These are phyloP conservation scores for Hetaerina titia DNA, from an alignment of 2,888 invertebrate genomes.

Conservation along the genomic window DNA sequence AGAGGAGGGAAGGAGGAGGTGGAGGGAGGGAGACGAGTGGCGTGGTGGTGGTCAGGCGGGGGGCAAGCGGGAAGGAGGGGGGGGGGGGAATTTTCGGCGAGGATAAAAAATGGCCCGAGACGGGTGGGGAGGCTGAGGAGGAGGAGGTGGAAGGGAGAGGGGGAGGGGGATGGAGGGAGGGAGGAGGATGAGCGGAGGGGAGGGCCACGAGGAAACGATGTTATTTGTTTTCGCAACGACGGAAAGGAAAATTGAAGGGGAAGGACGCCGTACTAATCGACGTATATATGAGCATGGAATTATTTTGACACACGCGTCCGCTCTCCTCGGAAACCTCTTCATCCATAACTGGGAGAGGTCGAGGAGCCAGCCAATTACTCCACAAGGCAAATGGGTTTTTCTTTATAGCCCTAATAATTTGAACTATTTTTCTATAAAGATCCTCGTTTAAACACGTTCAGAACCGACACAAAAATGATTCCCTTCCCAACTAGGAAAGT, in stretches of 20 bases:
- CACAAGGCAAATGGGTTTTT: background rate
- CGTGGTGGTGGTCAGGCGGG: background rate
- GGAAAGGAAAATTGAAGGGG: conserved; percentile 20
- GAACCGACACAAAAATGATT: too few species aligned
- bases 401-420: background rate
- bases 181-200: background rate
- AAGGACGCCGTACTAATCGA: background rate
- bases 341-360: background rate
- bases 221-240: conserved; percentile 29
- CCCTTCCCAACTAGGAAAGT: too few species aligned
- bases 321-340: background rate
- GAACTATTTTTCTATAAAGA: background rate
- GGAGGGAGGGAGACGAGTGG: background rate
- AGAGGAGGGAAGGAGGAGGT: background rate
- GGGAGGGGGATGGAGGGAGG: background rate
- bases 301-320: background rate
- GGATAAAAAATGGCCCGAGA: background rate
- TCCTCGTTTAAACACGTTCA: too few species aligned
- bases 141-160: background rate
- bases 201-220: background rate
- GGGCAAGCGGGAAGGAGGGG: background rate
- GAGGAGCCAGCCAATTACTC: background rate
- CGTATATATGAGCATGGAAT: conserved; percentile 25
- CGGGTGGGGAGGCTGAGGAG: background rate
- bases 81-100: background rate